Evolutionary conservation across 23 tunicate genomes (phyloP), one percentile per base, ranked within the genome.

Genomic region (Corella eumyota): DNA sequence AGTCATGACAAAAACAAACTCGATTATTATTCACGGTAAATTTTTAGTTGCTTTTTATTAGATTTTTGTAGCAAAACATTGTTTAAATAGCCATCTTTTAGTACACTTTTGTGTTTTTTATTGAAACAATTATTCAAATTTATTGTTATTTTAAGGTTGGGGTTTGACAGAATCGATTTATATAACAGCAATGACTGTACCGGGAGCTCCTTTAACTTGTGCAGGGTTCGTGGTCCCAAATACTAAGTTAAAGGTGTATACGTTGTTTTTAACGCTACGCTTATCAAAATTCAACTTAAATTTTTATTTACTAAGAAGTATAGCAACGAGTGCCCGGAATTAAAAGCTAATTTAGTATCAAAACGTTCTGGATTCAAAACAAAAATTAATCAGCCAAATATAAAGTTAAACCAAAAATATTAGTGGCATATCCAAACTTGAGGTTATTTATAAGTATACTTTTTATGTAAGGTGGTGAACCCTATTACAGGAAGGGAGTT

Each of bases 391-490:
- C n/a, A n/a, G n/a, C n/a, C n/a, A n/a, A n/a, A n/a, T n/a, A n/a
- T n/a, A n/a, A n/a, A n/a, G n/a, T n/a, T n/a, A n/a, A n/a, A n/a
- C n/a, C n/a, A n/a, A n/a, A n/a, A n/a, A n/a, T n/a, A n/a, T n/a
- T n/a, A n/a, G n/a, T n/a, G n/a, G n/a, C n/a, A n/a, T n/a, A n/a
- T n/a, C n/a, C n/a, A n/a, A n/a, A n/a, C n/a, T n/a, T n/a, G n/a
- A n/a, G n/a, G n/a, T n/a, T n/a, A n/a, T n/a, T n/a, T n/a, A n/a
- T n/a, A n/a, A n/a, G n/a, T n/a, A n/a, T n/a, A n/a, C n/a, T n/a
- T n/a, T n/a, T n/a, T n/a, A n/a, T n/a, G n/a, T 13, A 6, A 79
- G 87, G 66, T 79, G 26, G 77, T 79, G 7, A 65, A 79, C 38
- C 77, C 64, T 1, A 57, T 51, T 7, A 79, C 87, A 4, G 25